Evolutionary conservation across 2,888 invertebrate species (phyloP), one percentile per base, ranked within the genome.

Genomic region (Tanytarsus gracilentus): DNA sequence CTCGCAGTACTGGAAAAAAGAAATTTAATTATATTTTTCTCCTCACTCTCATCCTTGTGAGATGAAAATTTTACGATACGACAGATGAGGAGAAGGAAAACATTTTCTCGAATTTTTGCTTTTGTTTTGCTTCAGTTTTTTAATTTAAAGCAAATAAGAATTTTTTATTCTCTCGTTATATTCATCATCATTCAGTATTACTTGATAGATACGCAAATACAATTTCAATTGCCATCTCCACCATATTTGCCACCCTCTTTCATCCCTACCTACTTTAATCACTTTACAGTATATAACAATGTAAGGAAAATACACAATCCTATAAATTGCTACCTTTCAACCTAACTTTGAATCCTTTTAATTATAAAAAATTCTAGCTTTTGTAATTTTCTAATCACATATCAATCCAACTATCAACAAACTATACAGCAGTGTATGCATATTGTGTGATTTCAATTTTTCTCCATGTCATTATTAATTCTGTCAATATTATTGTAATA

Each of bases 391-490:
- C 29, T 9, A 33, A 11, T n/a, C 3, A 33, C 9, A 33, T 40
- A 16, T 40, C 7, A 16, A 16, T 8, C 14, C 39, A 16, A 49
- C 25, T 49, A 26, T 25, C n/a, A 23, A 18, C n/a, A 49, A 26
- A 49, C 25, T 49, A 26, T 25, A 49, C 49, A 49, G 27, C 49
- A 8, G 30, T 8, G 30, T 8, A 30, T 51, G 30, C 29, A 51
- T 30, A 30, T 51, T 51, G 51, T 16, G 18, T 51, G 18, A 18
- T 18, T 56, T 40, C 55, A 56, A 33, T 18, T 44, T 56, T 30
- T 48, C 58, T 23, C 39, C 39, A 40, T 40, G 58, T 14, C 58
- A 27, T 48, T 58, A 44, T 56, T 56, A 40, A 56, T 44, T 56
- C 7, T 26, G 27, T 56, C 26, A 23, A 16, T 18, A 16, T 18